Percentiles rank a stretch among this genome's conserved stretches.
Conservation (phyloP, 2,797 vertebrate species). For the Macropus fuliginosus region DNA sequence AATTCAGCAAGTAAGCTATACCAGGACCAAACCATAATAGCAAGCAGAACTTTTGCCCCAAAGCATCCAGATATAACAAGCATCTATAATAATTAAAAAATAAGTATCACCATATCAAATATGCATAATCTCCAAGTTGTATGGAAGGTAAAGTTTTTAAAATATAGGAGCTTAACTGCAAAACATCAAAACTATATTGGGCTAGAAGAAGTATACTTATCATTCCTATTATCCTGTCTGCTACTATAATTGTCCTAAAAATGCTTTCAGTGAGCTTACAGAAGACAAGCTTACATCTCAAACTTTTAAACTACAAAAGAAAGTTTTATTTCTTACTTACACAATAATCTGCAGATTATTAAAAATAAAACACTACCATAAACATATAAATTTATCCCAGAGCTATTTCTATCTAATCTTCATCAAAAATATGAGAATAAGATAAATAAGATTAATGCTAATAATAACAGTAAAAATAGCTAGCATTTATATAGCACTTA, state of each 20-base stretch:
- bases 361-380: background rate
- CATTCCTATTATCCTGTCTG: background rate
- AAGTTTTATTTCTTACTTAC: background rate
- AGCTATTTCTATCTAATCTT: background rate
- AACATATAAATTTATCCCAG: background rate
- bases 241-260: background rate
- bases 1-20: background rate
- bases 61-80: background rate
- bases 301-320: background rate
- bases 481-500: background rate
- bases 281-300: background rate
- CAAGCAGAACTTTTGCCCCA: background rate
- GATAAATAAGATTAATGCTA: background rate
- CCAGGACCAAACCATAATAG: background rate
- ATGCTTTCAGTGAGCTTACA: background rate
- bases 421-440: background rate
- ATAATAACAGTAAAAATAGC: background rate
- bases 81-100: background rate
- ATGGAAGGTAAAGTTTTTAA: background rate
- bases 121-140: background rate
- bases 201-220: background rate
- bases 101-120: background rate
- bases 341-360: background rate
- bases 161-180: background rate
- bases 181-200: background rate